phyloP scores from a whole-genome alignment of 2,888 invertebrate genomes.

The Schizaphis graminum region DNA sequence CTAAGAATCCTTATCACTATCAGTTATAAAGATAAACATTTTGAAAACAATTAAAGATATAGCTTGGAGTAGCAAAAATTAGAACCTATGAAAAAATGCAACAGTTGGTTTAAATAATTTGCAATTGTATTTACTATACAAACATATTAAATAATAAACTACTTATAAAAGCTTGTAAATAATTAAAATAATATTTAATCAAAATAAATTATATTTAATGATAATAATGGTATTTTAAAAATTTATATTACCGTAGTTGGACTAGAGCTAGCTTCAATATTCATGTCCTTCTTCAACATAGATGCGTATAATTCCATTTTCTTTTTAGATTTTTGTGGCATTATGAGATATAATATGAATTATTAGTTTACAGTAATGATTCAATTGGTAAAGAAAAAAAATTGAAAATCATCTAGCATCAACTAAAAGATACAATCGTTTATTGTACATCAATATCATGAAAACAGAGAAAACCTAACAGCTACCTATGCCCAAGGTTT shows the following conservation, averaged over 20 bases:
- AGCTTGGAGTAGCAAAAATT: too few relatives aligned
- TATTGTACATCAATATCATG: neutral
- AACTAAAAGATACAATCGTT: neutral
- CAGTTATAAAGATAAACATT: neutral
- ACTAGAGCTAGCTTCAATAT: slow-evolving; percentile 70
- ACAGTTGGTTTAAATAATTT: neutral
- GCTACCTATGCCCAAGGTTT: too few relatives aligned
- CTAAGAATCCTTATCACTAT: neutral
- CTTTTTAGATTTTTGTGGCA: slow-evolving; percentile 2
- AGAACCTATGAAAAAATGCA: too few relatives aligned
- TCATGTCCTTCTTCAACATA: slow-evolving; percentile 69
- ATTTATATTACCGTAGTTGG: slow-evolving; percentile 70
- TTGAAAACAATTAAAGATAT: neutral
- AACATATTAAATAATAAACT: neutral
- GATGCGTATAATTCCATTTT: slow-evolving; percentile 35
- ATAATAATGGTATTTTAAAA: slow-evolving; percentile 22
- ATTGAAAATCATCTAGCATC: neutral
- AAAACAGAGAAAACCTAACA: neutral
- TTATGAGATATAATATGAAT: neutral
- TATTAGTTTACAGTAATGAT: neutral
- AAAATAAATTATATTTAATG: neutral
- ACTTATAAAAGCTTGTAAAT: neutral
- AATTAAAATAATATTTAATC: neutral
- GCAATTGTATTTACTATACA: neutral
- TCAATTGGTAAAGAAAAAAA: neutral